Base-by-base conservation (phyloP, 2,113 vertebrate species). In the Alethe castanea region DNA sequence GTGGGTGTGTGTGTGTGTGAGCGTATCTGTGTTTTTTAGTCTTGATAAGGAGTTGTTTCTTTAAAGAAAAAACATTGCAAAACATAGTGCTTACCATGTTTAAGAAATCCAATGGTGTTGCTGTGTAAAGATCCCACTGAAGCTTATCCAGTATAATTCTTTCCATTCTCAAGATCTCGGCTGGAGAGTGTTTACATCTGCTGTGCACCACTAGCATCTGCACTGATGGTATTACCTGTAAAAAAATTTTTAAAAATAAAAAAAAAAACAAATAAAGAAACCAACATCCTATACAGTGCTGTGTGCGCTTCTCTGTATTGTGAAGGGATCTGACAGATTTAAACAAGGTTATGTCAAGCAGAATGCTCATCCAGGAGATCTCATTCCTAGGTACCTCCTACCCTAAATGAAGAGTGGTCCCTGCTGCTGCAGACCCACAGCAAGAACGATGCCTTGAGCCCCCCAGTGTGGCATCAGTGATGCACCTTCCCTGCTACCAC, bases 121-220 rank as follows among this genome's bases (percentile, higher is more conserved):
- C 98, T 8, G 94, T 98, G 97, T 98, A 98, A 96, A 99, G 97
- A 94, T 99, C 98, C 98, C 98, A 98, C 78, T 98, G 98, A 97
- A 99, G 98, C 96, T 98, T 99, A 96, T 98, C 98, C 72, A 98
- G 98, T 97, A 98, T 97, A 97, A 98, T 97, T 96, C 98, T 98
- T 97, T 99, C 98, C 98, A 98, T 99, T 96, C 98, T 98, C 95
- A 98, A 98, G 97, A 99, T 98, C 97, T 99, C 98, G 19, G 98
- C 98, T 40, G 98, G 98, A 57, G 98, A 98, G 96, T 97, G 97
- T 96, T 94, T 98, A 97, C 98, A 99, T 88, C 97, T 97, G 92
- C 98, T 98, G 97, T 96, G 98, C 96, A 94, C 97, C 50, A 97
- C 97, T 80, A 99, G 98, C 92, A 95, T 98, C 97, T 96, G 98